Evolutionary conservation across 2,797 vertebrate species (phyloP).

Genomic region (Steatocranus sp.): DNA sequence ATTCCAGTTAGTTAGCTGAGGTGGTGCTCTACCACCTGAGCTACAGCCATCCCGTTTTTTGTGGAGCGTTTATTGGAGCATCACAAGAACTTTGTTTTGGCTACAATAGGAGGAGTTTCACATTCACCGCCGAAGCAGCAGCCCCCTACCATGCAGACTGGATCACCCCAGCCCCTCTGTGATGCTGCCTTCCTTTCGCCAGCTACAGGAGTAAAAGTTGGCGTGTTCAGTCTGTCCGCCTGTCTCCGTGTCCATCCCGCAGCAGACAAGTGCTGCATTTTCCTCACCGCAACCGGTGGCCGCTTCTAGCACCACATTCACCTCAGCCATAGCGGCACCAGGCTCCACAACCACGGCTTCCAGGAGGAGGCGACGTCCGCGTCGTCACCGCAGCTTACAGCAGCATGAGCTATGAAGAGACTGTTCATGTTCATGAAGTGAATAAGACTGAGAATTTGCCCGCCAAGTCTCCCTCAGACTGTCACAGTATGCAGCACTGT

Average conservation of each 20-base stretch:
- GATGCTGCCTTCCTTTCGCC: not conserved
- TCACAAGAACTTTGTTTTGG: not conserved
- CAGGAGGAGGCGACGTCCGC: not conserved
- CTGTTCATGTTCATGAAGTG: not conserved
- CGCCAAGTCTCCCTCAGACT: not conserved
- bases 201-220: not conserved
- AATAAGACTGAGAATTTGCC: not conserved
- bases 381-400: not conserved
- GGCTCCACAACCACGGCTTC: not conserved
- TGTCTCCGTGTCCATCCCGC: not conserved
- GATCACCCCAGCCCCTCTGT: not conserved
- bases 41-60: not conserved
- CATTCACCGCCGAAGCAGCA: not conserved
- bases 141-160: not conserved
- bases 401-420: not conserved
- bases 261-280: not conserved
- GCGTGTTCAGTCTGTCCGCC: not conserved
- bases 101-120: not conserved
- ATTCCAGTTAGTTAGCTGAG: not conserved
- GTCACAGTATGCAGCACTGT: not conserved
- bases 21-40: not conserved
- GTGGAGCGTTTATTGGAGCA: not conserved
- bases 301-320: not conserved
- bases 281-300: not conserved
- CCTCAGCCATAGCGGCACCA: not conserved